Evolutionary conservation across 1,140 invertebrate genomes (phyloP), one percentile per base, ranked within the genome.

Genomic region (Pseudomyrmex flavicornis): DNA sequence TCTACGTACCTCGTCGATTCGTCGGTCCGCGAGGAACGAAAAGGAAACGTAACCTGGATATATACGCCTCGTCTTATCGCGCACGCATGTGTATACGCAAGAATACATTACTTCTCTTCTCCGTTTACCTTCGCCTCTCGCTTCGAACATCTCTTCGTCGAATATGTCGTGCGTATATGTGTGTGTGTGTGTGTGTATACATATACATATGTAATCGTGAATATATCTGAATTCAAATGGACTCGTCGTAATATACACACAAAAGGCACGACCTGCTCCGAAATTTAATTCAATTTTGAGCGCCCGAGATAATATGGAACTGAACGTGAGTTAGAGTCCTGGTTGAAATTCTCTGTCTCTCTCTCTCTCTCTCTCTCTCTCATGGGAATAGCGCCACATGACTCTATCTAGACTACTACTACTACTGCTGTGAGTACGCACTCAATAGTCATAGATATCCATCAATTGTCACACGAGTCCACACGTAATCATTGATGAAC

Each of bases 341-440:
- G n/a, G n/a, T 77, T 66, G 46, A 77, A 77, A 68, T 20, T 77
- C 74, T 68, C 74, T 77, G 48, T 52, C 62, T 52, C 74, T 77
- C 62, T 52, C 62, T 77, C 62, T 52, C 62, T 22, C 74, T 77
- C 62, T 52, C 62, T 77, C 62, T 52, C 48, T 77, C 62, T 52
- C 62, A 68, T 77, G 62, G 62, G 74, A 68, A 77, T 66, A 66
- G 35, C 26, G 54, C 26, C 62, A 76, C 61, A n/a, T 77, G 74
- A 63, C 74, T 68, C 52, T 44, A 52, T 66, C 13, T 77, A 13
- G 68, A 77, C 65, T 48, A 66, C 35, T 5, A 1, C 4, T 1
- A 77, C 52, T 48, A 66, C 35, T 7, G 35, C 35, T 7, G 35
- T 22, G 76, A 80, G 12, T 56, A 35, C 61, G 35, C 61, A 26